phyloP scores from a whole-genome alignment of 2,888 invertebrate species.

The Amphipoea lucens region DNA sequence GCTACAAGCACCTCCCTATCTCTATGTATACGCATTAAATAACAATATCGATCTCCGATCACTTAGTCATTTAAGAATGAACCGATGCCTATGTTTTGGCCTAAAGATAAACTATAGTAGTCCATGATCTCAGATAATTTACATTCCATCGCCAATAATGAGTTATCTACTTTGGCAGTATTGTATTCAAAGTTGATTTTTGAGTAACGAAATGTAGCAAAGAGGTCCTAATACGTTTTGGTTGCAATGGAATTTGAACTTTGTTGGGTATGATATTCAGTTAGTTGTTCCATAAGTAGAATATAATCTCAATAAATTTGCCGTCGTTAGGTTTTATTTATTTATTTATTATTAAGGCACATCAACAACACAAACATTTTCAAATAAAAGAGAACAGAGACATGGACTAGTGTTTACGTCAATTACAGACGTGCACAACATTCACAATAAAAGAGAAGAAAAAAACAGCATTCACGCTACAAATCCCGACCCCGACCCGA shows the following conservation, averaged over 20 bases:
- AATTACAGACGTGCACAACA: too few relatives aligned
- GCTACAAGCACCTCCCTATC: background rate
- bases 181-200: constrained; percentile 5
- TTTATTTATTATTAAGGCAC: too few relatives aligned
- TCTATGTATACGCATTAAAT: background rate
- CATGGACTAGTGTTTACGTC: too few relatives aligned
- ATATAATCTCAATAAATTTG: constrained; percentile 8
- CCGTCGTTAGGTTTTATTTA: background rate
- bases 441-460: too few relatives aligned
- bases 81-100: background rate
- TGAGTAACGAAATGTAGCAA: background rate
- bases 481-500: too few relatives aligned
- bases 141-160: background rate
- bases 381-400: too few relatives aligned
- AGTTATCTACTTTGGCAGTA: background rate
- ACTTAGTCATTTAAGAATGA: background rate
- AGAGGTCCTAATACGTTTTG: background rate
- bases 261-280: background rate
- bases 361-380: too few relatives aligned
- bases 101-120: background rate
- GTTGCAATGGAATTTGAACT: constrained; percentile 1
- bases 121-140: background rate
- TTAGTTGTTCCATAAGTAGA: background rate
- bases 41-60: background rate
- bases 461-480: too few relatives aligned